Evolutionary conservation across 2,113 vertebrate species (phyloP).

Genomic region (Laticauda colubrina): DNA sequence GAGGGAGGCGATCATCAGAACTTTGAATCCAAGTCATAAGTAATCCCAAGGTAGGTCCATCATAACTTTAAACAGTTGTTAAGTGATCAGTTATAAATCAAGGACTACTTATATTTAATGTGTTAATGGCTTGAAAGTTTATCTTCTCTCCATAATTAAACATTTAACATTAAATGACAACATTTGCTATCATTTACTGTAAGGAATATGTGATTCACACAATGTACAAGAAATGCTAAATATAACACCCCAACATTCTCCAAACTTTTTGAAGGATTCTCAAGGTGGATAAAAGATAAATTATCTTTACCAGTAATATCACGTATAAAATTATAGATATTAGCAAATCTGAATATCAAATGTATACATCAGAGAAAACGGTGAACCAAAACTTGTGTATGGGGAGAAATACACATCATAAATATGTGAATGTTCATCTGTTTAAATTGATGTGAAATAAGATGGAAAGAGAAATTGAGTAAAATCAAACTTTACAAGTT

Average conservation of each 20-base stretch:
- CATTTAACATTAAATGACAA: background rate
- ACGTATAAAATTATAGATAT: background rate
- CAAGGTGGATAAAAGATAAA: background rate
- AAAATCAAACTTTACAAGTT: background rate
- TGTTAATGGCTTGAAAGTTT: background rate
- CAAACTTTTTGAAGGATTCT: background rate
- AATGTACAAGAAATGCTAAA: background rate
- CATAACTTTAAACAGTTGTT: background rate
- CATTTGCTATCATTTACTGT: background rate
- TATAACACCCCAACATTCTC: background rate
- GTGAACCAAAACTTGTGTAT: background rate
- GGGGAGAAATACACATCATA: background rate
- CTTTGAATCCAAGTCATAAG: background rate
- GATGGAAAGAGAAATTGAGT: background rate
- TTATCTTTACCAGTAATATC: background rate
- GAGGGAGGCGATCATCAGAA: background rate
- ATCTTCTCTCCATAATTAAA: background rate
- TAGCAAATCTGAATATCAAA: background rate
- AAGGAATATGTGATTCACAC: background rate
- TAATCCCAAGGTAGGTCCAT: background rate
- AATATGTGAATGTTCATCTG: background rate
- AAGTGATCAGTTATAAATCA: background rate
- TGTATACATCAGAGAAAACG: background rate
- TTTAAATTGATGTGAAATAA: background rate
- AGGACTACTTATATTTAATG: conserved; percentile 45